Conservation (phyloP, 1,140 invertebrate genomes). For the Musca domestica region DNA sequence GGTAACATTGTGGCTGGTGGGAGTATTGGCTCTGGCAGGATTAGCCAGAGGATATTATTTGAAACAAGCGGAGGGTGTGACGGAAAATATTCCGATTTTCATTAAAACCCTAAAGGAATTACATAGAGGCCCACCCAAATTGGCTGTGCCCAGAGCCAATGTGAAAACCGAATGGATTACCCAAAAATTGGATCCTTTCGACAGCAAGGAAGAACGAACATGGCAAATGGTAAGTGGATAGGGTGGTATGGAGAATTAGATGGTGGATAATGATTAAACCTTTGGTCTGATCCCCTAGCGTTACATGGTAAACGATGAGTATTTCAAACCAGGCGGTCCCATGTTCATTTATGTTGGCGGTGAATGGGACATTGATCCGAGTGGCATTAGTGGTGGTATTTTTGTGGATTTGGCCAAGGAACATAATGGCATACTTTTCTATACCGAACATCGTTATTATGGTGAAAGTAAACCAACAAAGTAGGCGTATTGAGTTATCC, state of each 20-base stretch:
- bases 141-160: slow-evolving; percentile 9
- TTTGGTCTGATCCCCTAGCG: slow-evolving; percentile 28
- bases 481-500: slow-evolving; percentile 59
- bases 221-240: slow-evolving; percentile 61
- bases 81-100: slow-evolving; percentile 8
- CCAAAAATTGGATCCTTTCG: slow-evolving; percentile 67
- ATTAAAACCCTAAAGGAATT: slow-evolving; percentile 33
- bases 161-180: slow-evolving; percentile 40
- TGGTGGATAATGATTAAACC: not conserved
- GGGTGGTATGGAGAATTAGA: not conserved
- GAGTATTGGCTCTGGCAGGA: no score
- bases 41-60: no score
- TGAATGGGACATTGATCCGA: slow-evolving; percentile 60
- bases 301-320: slow-evolving; percentile 63
- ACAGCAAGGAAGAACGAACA: slow-evolving; percentile 62
- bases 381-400: slow-evolving; percentile 57
- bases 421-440: slow-evolving; percentile 64
- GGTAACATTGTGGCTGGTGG: no score
- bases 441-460: slow-evolving; percentile 82
- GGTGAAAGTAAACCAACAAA: slow-evolving; percentile 71
- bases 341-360: slow-evolving; percentile 67
- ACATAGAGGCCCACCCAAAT: slow-evolving; percentile 38
- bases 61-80: not conserved
- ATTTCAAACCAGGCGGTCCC: slow-evolving; percentile 57
- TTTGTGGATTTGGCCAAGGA: slow-evolving; percentile 63